phyloP scores from a whole-genome alignment of 2,888 invertebrate genomes.

The Ophion ventricosus region DNA sequence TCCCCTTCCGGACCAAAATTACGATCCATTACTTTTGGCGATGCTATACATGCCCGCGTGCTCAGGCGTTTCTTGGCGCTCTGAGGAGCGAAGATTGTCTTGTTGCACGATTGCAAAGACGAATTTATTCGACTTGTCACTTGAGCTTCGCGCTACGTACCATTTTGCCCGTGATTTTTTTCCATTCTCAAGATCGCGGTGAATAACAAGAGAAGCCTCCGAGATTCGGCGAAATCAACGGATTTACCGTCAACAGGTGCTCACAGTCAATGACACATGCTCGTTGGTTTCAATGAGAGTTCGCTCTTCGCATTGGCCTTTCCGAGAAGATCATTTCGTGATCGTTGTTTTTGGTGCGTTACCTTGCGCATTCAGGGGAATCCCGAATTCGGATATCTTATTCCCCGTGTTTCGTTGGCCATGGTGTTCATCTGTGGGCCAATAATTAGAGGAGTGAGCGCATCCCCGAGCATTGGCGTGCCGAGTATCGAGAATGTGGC shows the following conservation, averaged over 20 bases:
- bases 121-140: conserved; percentile 50
- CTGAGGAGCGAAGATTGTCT: conserved; percentile 28
- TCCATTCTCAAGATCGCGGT: background rate
- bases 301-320: conserved; percentile 5
- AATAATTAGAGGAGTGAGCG: no score
- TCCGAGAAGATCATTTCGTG: background rate
- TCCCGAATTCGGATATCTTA: no score
- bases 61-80: conserved; percentile 29
- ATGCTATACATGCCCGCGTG: conserved; percentile 4
- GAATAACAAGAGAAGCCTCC: conserved; percentile 16
- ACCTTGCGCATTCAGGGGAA: no score
- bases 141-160: background rate
- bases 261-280: conserved; percentile 18
- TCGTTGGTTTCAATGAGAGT: conserved; percentile 31
- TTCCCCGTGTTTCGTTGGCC: no score
- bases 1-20: conserved; percentile 7
- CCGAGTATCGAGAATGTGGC: no score
- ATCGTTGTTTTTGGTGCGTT: background rate
- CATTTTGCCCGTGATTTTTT: conserved; percentile 13
- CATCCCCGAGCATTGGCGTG: no score
- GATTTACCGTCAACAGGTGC: conserved; percentile 58
- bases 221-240: conserved; percentile 14
- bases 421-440: no score
- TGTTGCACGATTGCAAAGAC: conserved; percentile 37
- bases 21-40: conserved; percentile 46